phyloP scores from a whole-genome alignment of 2,113 vertebrate species.

The Heloderma charlesbogerti region DNA sequence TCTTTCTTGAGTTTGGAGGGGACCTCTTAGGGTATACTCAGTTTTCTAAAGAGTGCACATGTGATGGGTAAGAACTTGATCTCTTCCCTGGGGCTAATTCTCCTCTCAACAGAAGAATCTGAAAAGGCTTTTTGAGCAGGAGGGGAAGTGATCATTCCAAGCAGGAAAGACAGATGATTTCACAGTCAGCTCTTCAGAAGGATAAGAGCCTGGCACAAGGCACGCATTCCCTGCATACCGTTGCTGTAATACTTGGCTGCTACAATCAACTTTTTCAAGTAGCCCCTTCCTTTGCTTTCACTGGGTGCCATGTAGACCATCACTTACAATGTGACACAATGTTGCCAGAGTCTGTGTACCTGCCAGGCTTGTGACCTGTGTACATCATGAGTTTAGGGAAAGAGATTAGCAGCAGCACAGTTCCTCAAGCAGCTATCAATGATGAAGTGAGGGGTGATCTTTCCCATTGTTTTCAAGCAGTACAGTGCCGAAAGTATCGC shows the following conservation, averaged over 20 bases:
- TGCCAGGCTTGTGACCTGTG: not conserved
- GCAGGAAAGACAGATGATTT: not conserved
- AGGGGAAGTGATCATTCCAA: not conserved
- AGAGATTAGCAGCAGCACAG: not conserved
- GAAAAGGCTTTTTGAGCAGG: not conserved
- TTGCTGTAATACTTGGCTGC: not conserved
- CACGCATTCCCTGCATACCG: slow-evolving; percentile 9
- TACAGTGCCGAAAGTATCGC: not conserved
- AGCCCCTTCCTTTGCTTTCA: not conserved
- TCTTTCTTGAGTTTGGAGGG: not conserved
- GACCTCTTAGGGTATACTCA: not conserved
- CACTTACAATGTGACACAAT: not conserved
- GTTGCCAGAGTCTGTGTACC: not conserved
- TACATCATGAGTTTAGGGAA: not conserved
- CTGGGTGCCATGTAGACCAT: not conserved
- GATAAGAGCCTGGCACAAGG: not conserved
- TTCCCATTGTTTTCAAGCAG: not conserved
- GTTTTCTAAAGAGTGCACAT: not conserved
- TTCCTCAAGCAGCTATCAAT: not conserved
- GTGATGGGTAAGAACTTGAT: not conserved
- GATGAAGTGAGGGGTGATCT: not conserved
- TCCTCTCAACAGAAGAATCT: not conserved
- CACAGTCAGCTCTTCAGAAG: not conserved
- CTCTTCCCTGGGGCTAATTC: not conserved
- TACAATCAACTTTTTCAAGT: not conserved